phyloP scores from a whole-genome alignment of 2,113 vertebrate genomes.

The Formicarius rufipectus region DNA sequence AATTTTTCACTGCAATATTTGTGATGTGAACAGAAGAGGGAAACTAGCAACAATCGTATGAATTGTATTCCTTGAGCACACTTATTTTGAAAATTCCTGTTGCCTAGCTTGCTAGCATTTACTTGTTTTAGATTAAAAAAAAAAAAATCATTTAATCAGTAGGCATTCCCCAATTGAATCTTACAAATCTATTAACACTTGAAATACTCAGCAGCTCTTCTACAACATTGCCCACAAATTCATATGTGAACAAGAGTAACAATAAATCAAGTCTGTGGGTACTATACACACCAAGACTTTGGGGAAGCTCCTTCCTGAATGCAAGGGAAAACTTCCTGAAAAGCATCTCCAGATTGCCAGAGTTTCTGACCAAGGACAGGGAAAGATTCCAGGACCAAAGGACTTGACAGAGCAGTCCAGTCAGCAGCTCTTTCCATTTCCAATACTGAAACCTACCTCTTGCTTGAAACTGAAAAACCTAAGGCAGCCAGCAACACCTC shows the following conservation, averaged over 20 bases:
- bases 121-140: neutral
- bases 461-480: neutral
- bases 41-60: neutral
- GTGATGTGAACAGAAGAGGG: neutral
- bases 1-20: neutral
- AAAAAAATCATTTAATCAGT: neutral
- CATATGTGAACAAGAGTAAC: neutral
- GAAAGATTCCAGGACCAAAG: neutral
- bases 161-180: neutral
- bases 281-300: neutral
- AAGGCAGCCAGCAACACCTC: neutral
- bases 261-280: neutral
- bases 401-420: neutral
- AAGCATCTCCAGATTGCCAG: neutral
- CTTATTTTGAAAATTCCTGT: neutral
- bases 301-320: neutral
- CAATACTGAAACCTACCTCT: neutral
- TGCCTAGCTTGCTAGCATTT: neutral
- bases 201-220: neutral
- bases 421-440: neutral
- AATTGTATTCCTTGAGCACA: neutral
- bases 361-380: neutral
- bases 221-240: neutral
- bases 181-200: neutral
- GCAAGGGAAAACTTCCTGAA: neutral